Base-by-base conservation (phyloP, 2,113 vertebrate genomes). In the Clinocottus analis region DNA sequence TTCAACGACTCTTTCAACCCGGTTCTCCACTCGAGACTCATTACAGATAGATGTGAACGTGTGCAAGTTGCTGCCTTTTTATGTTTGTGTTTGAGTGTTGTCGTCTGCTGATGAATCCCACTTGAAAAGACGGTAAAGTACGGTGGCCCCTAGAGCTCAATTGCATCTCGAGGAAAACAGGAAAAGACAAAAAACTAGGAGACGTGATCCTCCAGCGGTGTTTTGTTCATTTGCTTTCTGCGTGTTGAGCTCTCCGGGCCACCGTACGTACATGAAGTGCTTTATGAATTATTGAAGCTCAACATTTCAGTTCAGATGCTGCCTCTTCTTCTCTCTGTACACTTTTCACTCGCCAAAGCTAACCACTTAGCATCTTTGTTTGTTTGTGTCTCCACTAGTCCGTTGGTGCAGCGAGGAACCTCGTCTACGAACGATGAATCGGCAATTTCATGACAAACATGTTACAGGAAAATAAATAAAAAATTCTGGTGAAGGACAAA, bases 11-110 rank as follows among this genome's bases (percentile, higher is more conserved):
- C 53, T n/a, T 51, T 23, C 3, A 25, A 14, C n/a, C 8, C n/a
- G n/a, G 3, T 43, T 49, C 47, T 14, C 8, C 7, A 6, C 1
- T 19, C 17, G 4, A 19, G 16, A 49, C 39, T 37, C 45, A n/a
- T 13, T 10, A 17, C 58, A n/a, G 49, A 49, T 3, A 4, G 2
- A 21, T 11, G 25, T 61, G 61, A 72, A 77, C 55, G 62, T 72
- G 66, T 41, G 17, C 17, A 33, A 72, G 61, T 73, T 56, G 4
- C 75, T 56, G 75, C 75, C 64, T 59, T 69, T 59, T 9, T 25
- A 21, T 39, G 25, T 68, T 58, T 23, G 12, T 66, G 1, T 37
- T 33, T 21, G 1, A 43, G 12, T 51, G 21, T 73, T n/a, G 9
- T 16, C n/a, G 39, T 72, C 7, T 17, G 16, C 2, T 23, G 16